Conservation (phyloP, 1,140 invertebrate species). For the Dendrolimus punctatus region DNA sequence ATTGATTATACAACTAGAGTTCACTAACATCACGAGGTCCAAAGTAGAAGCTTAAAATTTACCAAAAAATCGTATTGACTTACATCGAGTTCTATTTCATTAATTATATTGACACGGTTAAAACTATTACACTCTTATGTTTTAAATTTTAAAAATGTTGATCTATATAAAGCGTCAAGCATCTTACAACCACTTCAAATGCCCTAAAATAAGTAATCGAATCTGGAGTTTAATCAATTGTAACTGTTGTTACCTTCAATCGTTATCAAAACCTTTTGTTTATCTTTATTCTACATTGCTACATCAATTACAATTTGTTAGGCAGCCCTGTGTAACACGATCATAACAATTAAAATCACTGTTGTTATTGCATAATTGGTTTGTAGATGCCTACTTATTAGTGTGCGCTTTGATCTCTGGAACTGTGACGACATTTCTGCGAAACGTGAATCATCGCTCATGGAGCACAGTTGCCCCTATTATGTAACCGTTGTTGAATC, state of each 20-base stretch:
- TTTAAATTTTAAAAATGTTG: no score
- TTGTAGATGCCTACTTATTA: slow-evolving; percentile 6
- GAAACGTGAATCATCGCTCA: slow-evolving; percentile 40
- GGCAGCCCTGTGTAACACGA: slow-evolving; percentile 19
- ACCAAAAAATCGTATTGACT: no score
- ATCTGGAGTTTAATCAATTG: no score
- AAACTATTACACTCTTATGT: no score
- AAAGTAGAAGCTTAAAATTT: no score
- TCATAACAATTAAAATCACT: slow-evolving; percentile 12
- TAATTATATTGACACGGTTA: no score
- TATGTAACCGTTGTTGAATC: slow-evolving; percentile 30
- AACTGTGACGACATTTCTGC: slow-evolving; percentile 48
- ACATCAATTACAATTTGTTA: slow-evolving; percentile 4
- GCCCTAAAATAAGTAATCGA: no score
- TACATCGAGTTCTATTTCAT: no score
- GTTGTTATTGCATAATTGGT: slow-evolving; percentile 7
- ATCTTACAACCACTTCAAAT: no score
- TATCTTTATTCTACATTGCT: slow-evolving; percentile 9
- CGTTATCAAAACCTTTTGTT: slow-evolving; percentile 7
- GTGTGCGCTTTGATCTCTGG: slow-evolving; percentile 23
- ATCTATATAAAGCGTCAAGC: no score
- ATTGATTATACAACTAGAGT: no score
- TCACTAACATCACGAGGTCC: no score
- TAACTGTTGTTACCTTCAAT: not conserved
- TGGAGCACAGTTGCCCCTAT: slow-evolving; percentile 42